phyloP scores from a whole-genome alignment of 1,140 invertebrate genomes.

The Idris sp. region DNA sequence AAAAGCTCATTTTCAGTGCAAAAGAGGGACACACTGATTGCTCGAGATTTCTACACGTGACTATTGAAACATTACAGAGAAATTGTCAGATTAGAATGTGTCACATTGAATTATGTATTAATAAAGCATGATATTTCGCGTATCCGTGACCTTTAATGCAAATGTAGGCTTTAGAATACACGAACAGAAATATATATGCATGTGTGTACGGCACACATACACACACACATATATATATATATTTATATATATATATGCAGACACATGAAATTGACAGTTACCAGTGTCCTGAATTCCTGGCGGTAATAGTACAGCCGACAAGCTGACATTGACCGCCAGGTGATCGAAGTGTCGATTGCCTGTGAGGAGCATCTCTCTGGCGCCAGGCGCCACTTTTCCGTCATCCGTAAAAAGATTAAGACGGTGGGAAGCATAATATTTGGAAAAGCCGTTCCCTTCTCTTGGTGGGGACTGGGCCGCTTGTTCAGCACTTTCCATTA shows the following conservation, averaged over 20 bases:
- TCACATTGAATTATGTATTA: slow-evolving; percentile 34
- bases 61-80: slow-evolving; percentile 9
- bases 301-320: slow-evolving; percentile 93
- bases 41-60: too few relatives aligned
- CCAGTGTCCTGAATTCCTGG: slow-evolving; percentile 88
- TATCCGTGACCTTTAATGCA: slow-evolving; percentile 50
- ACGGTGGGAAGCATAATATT: slow-evolving; percentile 85
- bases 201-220: too few relatives aligned
- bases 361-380: slow-evolving; percentile 83
- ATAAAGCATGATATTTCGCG: slow-evolving; percentile 31
- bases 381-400: slow-evolving; percentile 82
- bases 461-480: slow-evolving; percentile 85
- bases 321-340: slow-evolving; percentile 89
- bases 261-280: slow-evolving; percentile 73
- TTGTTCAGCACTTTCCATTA: slow-evolving; percentile 92
- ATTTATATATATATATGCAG: slow-evolving; percentile 10
- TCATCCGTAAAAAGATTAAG: slow-evolving; percentile 85
- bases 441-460: slow-evolving; percentile 75
- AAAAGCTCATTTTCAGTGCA: too few relatives aligned
- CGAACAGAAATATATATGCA: too few relatives aligned
- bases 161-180: too few relatives aligned
- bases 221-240: slow-evolving; percentile 14
- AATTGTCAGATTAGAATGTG: slow-evolving; percentile 21
- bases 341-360: slow-evolving; percentile 89
- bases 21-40: too few relatives aligned